Percentiles rank a stretch among this genome's conserved stretches.
phyloP scores from a whole-genome alignment of 2,113 vertebrate genomes.

The Pseudopodoces humilis region DNA sequence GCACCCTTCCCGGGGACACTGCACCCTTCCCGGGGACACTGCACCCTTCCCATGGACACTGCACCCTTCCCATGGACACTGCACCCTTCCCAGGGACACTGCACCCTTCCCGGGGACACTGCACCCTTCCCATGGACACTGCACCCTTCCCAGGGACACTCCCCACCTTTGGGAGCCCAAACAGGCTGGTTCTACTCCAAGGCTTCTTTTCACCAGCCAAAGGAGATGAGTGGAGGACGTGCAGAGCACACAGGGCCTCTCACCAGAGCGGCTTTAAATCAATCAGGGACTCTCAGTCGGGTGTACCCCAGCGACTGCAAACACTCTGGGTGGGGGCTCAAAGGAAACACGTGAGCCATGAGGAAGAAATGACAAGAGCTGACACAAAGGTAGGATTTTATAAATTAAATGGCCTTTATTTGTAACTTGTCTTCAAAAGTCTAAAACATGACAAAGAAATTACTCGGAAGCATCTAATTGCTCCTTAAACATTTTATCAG shows the following conservation, averaged over 20 bases:
- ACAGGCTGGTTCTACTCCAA: accelerated
- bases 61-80: too few relatives aligned
- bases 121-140: neutral
- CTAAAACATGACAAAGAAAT: conserved; percentile 64
- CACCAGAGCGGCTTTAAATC: accelerated
- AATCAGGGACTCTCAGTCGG: neutral
- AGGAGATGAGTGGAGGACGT: neutral
- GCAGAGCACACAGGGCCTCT: accelerated
- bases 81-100: too few relatives aligned
- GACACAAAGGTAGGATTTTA: conserved; percentile 20
- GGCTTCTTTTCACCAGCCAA: too few relatives aligned
- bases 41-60: too few relatives aligned
- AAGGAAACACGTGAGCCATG: accelerated
- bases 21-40: too few relatives aligned
- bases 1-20: too few relatives aligned
- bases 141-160: neutral
- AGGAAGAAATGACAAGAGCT: neutral
- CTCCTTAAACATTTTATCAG: conserved; percentile 60
- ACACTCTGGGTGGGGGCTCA: neutral
- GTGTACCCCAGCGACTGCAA: accelerated
- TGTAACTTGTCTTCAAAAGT: conserved; percentile 67
- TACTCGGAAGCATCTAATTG: conserved; percentile 27
- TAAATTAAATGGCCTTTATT: conserved; percentile 77
- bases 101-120: too few relatives aligned
- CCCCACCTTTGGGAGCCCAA: accelerated